A percentile compares a stretch with the other conserved stretches of the same genome.
Evolutionary conservation across 1,140 invertebrate genomes (phyloP).

Genomic region (Kradibia gibbosae): DNA sequence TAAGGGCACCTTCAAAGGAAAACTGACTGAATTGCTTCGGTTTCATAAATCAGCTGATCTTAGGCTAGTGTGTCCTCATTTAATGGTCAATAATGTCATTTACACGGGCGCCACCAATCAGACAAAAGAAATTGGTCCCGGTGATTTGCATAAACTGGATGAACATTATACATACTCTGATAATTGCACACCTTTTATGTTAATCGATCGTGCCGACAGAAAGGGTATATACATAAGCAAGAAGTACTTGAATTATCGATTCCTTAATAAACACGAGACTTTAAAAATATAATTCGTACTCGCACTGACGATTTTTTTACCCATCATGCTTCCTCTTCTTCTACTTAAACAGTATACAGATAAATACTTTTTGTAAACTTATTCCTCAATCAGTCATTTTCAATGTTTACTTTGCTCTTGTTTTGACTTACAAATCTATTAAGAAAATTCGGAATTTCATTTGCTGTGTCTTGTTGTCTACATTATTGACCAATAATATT

Average conservation of each 20-base stretch:
- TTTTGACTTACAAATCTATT: too few relatives aligned
- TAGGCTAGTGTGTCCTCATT: background rate
- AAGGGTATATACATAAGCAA: background rate
- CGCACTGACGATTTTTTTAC: background rate
- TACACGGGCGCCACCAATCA: background rate
- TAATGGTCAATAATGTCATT: constrained; percentile 1
- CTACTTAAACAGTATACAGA: background rate
- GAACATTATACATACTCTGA: background rate
- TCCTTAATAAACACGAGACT: background rate
- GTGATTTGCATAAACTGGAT: background rate
- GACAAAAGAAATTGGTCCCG: background rate
- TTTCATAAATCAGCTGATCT: background rate
- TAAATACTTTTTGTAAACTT: too few relatives aligned
- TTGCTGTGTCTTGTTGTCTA: background rate
- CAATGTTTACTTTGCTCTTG: too few relatives aligned
- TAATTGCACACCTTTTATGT: background rate
- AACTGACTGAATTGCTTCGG: background rate
- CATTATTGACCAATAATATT: background rate
- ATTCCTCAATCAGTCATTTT: too few relatives aligned
- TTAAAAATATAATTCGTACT: background rate
- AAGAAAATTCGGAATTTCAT: background rate
- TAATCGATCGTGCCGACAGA: background rate
- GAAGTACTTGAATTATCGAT: background rate
- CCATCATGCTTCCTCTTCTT: background rate
- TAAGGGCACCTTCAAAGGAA: background rate